Evolutionary conservation across 1,140 invertebrate genomes (phyloP).

Genomic region (Physella acuta): DNA sequence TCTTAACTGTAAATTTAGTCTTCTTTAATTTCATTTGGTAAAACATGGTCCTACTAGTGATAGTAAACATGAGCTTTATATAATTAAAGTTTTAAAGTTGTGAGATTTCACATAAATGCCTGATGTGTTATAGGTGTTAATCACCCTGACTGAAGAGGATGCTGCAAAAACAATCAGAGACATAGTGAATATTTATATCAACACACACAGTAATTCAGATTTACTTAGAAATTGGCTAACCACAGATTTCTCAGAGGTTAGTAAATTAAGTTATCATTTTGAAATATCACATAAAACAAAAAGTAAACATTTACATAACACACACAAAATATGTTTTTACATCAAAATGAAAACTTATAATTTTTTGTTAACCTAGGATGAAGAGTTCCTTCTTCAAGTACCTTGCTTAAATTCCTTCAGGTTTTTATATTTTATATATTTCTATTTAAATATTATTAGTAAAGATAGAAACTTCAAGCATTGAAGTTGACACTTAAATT

Average conservation of each 20-base stretch:
- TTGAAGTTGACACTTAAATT: no score
- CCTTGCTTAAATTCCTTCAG: conserved; percentile 13
- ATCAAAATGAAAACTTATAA: background rate
- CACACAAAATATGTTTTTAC: background rate
- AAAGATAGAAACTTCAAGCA: no score
- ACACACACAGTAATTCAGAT: background rate
- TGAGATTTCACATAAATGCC: background rate
- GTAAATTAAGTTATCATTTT: background rate
- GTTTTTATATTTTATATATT: no score
- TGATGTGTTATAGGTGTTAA: background rate
- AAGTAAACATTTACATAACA: background rate
- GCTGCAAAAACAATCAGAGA: background rate
- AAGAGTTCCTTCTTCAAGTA: conserved; percentile 7
- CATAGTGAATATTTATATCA: background rate
- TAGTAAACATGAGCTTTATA: background rate
- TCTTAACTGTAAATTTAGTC: background rate
- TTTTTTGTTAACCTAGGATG: background rate
- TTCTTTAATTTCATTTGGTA: background rate
- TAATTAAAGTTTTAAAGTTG: no score
- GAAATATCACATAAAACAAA: background rate
- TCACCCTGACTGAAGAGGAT: conserved; percentile 1
- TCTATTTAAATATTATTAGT: no score
- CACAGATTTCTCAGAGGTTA: conserved; percentile 9
- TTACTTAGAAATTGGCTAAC: conserved; percentile 5
- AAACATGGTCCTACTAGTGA: background rate